Percentiles rank a stretch among this genome's conserved stretches.
phyloP scores from a whole-genome alignment of 2,888 invertebrate species.

The Dolichomitus sp. region DNA sequence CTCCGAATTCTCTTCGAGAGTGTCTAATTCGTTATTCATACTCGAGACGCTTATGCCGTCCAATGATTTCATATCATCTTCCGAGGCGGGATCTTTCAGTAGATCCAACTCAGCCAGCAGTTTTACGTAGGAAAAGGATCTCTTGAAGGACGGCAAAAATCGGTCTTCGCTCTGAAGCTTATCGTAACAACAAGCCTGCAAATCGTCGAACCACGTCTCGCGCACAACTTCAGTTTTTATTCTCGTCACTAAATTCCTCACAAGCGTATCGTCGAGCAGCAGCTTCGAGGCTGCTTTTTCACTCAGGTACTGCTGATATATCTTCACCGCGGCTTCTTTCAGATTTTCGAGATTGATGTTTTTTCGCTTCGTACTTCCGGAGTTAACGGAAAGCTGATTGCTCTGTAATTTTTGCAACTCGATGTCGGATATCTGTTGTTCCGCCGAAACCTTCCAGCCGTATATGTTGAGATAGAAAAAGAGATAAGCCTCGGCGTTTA shows the following conservation, averaged over 20 bases:
- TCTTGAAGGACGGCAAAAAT: conserved; percentile 90
- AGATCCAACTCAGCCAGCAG: conserved; percentile 92
- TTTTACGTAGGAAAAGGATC: conserved; percentile 90
- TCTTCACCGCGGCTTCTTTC: conserved; percentile 91
- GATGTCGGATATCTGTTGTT: conserved; percentile 90
- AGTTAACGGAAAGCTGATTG: conserved; percentile 72
- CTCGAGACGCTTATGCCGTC: conserved; percentile 88
- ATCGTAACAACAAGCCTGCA: conserved; percentile 91
- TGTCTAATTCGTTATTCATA: conserved; percentile 82
- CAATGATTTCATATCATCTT: conserved; percentile 88
- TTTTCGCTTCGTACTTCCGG: conserved; percentile 73
- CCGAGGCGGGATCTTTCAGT: conserved; percentile 88
- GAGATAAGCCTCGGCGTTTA: conserved; percentile 91
- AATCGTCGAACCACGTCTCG: conserved; percentile 94
- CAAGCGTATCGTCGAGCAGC: conserved; percentile 88
- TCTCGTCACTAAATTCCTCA: conserved; percentile 88
- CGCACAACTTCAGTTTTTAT: conserved; percentile 89
- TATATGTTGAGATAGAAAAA: conserved; percentile 92
- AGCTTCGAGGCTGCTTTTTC: conserved; percentile 90
- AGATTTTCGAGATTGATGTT: conserved; percentile 85
- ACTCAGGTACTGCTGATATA: conserved; percentile 92
- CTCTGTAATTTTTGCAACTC: conserved; percentile 86
- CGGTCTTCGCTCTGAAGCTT: conserved; percentile 88
- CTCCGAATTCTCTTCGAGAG: conserved; percentile 77
- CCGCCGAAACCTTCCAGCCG: conserved; percentile 91